These are phyloP conservation scores for Piliocolobus tephrosceles DNA, from an alignment of 2,113 vertebrate genomes.

Conservation along the genomic window DNA sequence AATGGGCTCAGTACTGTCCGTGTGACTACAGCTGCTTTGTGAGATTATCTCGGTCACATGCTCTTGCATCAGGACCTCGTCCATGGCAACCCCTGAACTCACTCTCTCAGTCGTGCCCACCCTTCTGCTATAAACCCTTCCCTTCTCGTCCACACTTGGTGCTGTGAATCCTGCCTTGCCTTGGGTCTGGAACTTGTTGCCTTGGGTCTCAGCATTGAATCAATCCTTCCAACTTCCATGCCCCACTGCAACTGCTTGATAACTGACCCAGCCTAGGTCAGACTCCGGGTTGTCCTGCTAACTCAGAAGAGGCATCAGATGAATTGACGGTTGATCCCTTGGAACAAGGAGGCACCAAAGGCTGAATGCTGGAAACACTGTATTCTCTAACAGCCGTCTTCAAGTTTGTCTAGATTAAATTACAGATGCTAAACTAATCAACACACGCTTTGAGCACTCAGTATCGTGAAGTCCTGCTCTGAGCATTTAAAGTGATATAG, in stretches of 20 bases:
- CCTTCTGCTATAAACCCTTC: neutral
- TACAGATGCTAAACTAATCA: neutral
- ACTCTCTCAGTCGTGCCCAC: neutral
- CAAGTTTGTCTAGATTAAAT: neutral
- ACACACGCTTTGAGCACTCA: neutral
- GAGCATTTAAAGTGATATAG: neutral
- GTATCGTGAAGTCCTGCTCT: neutral
- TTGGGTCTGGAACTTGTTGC: neutral
- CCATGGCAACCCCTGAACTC: neutral
- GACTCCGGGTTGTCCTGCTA: neutral
- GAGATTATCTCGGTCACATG: neutral
- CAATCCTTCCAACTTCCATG: neutral
- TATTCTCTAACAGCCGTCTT: neutral
- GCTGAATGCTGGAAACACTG: neutral
- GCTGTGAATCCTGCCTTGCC: neutral
- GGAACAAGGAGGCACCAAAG: neutral
- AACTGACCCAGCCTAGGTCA: neutral
- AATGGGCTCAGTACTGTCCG: neutral
- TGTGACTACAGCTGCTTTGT: neutral
- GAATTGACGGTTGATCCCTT: neutral
- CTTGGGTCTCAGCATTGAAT: neutral
- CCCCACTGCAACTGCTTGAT: neutral
- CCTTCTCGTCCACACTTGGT: neutral
- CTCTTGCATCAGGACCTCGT: neutral
- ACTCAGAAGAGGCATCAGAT: neutral